phyloP scores from a whole-genome alignment of 1,140 invertebrate genomes.

The Pachypeltis micranthus region DNA sequence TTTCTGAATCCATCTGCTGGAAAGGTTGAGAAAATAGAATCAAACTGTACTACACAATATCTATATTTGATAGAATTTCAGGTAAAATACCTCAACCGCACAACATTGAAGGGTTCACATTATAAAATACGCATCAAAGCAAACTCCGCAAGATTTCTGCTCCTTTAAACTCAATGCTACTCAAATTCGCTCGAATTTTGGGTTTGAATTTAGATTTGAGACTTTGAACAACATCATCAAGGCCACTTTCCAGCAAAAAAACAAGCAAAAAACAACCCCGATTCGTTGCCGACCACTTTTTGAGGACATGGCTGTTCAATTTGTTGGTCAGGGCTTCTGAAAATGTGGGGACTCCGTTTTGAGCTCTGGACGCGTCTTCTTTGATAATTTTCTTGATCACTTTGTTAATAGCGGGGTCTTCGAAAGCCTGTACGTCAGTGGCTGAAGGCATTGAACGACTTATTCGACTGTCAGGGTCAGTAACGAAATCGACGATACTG shows the following conservation, averaged over 20 bases:
- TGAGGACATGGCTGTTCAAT: background rate
- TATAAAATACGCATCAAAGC: background rate
- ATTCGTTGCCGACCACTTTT: constrained; percentile 10
- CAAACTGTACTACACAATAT: no score
- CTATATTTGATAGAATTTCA: no score
- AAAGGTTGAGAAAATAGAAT: no score
- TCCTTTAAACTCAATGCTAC: constrained; percentile 9
- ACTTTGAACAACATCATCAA: background rate
- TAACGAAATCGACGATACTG: background rate
- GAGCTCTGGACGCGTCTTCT: constrained; percentile 39
- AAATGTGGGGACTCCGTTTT: background rate
- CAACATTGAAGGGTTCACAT: no score
- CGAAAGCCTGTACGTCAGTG: constrained; percentile 41
- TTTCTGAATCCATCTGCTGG: no score
- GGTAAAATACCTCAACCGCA: no score
- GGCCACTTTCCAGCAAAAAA: constrained; percentile 2
- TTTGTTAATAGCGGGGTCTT: constrained; percentile 67
- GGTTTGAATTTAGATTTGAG: background rate
- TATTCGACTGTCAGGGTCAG: background rate
- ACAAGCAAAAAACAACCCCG: constrained; percentile 16
- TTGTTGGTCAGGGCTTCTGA: background rate
- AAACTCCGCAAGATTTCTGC: background rate
- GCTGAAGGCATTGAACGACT: background rate
- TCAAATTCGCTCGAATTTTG: background rate
- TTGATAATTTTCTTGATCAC: constrained; percentile 66